Evolutionary conservation across 2,797 vertebrate genomes (phyloP).

Genomic region (Pseudotriccus pelzelni): DNA sequence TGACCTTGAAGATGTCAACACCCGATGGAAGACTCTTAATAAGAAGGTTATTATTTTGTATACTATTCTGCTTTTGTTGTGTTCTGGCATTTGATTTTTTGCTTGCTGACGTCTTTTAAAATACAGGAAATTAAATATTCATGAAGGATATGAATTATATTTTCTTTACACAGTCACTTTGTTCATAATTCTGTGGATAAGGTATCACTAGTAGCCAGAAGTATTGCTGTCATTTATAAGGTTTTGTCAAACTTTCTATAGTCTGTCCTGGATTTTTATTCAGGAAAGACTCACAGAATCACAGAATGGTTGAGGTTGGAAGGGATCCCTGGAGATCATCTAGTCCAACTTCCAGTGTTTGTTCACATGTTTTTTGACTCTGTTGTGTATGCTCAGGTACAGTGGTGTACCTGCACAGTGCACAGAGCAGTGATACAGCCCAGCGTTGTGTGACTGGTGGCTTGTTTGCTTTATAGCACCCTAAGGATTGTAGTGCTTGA

Average conservation of each 20-base stretch:
- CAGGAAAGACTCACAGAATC: not conserved
- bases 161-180: not conserved
- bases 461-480: not conserved
- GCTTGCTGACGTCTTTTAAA: not conserved
- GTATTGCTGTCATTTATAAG: not conserved
- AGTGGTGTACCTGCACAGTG: not conserved
- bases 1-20: constrained; percentile 88
- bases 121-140: constrained; percentile 49
- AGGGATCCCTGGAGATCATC: not conserved
- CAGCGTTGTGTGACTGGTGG: not conserved
- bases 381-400: not conserved
- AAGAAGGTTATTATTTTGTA: constrained; percentile 86
- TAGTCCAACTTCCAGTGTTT: not conserved
- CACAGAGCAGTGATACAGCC: not conserved
- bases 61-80: not conserved
- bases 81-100: not conserved
- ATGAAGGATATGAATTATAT: not conserved
- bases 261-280: not conserved
- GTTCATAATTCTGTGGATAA: not conserved
- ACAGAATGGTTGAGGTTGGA: not conserved
- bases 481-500: not conserved
- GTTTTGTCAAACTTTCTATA: not conserved
- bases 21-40: constrained; percentile 94
- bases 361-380: not conserved
- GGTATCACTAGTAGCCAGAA: not conserved